phyloP scores from a whole-genome alignment of 2,888 invertebrate species.

The Diarsia dahlii region DNA sequence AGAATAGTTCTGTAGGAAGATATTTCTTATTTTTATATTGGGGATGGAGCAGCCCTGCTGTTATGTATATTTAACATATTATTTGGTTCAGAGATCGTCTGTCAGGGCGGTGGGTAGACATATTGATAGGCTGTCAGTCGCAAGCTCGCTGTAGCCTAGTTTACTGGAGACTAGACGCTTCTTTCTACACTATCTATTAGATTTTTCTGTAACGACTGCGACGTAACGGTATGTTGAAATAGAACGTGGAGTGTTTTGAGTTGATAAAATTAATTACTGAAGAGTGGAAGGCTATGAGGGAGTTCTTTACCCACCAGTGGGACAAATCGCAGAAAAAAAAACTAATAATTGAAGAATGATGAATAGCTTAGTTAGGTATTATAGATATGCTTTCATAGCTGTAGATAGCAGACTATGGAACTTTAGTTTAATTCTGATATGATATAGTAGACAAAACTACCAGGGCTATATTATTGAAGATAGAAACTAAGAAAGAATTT shows the following conservation, averaged over 20 bases:
- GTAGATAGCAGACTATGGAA: neutral
- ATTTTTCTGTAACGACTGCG: neutral
- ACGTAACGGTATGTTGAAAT: neutral
- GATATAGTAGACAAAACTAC: neutral
- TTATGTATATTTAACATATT: slow-evolving; percentile 39
- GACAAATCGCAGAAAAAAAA: neutral
- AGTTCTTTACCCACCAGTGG: neutral
- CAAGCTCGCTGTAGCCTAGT: slow-evolving; percentile 35
- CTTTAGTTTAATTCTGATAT: neutral
- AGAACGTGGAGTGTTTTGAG: neutral
- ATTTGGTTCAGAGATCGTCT: slow-evolving; percentile 16
- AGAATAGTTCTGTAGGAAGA: neutral
- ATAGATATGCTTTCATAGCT: too few relatives aligned
- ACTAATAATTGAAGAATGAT: neutral
- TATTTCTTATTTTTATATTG: slow-evolving; percentile 8
- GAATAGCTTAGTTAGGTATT: too few relatives aligned
- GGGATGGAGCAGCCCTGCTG: neutral
- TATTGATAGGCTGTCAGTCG: slow-evolving; percentile 39
- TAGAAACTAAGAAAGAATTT: neutral
- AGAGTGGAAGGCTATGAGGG: neutral
- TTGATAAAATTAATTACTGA: neutral
- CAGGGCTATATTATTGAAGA: neutral
- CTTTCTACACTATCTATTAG: neutral
- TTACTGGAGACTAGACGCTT: slow-evolving; percentile 17
- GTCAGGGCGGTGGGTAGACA: slow-evolving; percentile 10